Percentiles rank a stretch among this genome's conserved stretches.
phyloP scores from a whole-genome alignment of 2,113 vertebrate species.

The Myocastor coypus region DNA sequence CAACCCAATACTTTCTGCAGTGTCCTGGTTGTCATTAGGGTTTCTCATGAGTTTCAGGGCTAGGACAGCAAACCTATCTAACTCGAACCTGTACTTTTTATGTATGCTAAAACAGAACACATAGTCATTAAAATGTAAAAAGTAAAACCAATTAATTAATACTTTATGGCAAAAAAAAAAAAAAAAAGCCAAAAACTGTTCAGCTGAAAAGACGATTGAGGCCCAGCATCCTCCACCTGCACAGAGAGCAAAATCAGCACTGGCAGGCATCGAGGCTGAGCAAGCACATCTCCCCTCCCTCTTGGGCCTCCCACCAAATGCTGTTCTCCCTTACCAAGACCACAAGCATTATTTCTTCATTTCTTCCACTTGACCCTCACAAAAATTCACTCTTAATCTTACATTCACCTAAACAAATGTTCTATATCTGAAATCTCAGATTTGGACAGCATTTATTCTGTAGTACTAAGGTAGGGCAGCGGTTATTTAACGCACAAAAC shows the following conservation, averaged over 20 bases:
- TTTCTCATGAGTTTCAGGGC: neutral
- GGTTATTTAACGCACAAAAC: conserved; percentile 17
- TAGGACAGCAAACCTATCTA: neutral
- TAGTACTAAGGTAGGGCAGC: neutral
- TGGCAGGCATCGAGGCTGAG: neutral
- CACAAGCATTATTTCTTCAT: neutral
- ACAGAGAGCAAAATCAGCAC: neutral
- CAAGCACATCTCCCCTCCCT: neutral
- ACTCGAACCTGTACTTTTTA: neutral
- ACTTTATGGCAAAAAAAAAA: conserved; percentile 15
- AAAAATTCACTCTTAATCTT: neutral
- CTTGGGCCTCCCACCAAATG: neutral
- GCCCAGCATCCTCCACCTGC: neutral
- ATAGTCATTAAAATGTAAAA: neutral
- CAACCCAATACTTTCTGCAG: neutral
- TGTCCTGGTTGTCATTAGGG: neutral
- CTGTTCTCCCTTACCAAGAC: conserved; percentile 14
- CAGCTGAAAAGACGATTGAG: conserved; percentile 26
- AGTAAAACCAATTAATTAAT: conserved; percentile 47
- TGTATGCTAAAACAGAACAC: neutral
- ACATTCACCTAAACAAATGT: neutral
- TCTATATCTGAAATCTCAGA: neutral
- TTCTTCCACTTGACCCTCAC: neutral
- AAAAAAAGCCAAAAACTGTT: neutral
- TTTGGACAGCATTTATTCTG: neutral